Evolutionary conservation across 92 coral and sea anemone species (phyloP).

Genomic region (Heteractis magnifica): DNA sequence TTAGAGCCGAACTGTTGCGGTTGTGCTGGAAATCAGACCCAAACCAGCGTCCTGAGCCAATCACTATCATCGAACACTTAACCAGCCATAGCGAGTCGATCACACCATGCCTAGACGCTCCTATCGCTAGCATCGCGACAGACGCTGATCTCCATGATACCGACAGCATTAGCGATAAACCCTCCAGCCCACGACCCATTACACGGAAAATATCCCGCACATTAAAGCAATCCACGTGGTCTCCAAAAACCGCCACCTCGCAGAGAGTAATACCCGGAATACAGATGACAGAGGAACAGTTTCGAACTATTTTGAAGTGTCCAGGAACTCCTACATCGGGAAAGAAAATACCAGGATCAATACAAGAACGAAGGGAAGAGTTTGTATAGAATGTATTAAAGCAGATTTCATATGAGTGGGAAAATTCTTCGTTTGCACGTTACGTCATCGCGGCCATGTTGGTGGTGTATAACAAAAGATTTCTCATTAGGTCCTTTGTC

Average conservation of each 20-base stretch:
- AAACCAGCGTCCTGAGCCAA: constrained; percentile 68
- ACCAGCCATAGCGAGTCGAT: constrained; percentile 33
- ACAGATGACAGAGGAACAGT: constrained; percentile 25
- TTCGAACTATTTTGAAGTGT: constrained; percentile 15
- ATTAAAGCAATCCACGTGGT: constrained; percentile 13
- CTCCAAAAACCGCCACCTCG: constrained; percentile 1
- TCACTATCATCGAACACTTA: constrained; percentile 48
- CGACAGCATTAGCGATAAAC: constrained; percentile 13
- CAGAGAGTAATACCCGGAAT: background rate
- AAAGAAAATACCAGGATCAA: background rate
- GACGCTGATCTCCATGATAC: constrained; percentile 44
- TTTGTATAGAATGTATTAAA: constrained; percentile 9
- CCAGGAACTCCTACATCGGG: constrained; percentile 21
- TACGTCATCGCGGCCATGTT: too few relatives aligned
- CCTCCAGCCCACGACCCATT: constrained; percentile 25
- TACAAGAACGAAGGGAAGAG: constrained; percentile 16
- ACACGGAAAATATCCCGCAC: constrained; percentile 34
- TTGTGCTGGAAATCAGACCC: constrained; percentile 71
- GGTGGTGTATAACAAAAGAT: too few relatives aligned
- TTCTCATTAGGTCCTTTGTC: too few relatives aligned
- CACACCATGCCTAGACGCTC: constrained; percentile 63
- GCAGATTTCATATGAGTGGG: background rate
- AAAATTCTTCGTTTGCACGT: background rate
- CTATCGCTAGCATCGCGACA: constrained; percentile 59
- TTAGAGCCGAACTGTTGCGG: constrained; percentile 48